Evolutionary conservation across 2,113 vertebrate species (phyloP).

Genomic region (Phaetusa simplex): DNA sequence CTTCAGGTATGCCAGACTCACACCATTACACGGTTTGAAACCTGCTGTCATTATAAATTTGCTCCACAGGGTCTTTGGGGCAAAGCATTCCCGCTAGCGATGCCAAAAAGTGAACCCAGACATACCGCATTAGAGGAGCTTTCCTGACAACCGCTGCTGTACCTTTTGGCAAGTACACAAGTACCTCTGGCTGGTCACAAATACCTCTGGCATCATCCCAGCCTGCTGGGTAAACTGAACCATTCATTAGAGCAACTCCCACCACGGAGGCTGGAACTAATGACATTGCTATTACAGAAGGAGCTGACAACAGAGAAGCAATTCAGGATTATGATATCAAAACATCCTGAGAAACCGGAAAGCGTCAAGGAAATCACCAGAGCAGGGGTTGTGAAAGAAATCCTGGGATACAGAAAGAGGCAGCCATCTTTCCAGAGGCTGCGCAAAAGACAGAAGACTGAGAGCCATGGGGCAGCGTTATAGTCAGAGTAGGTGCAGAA

Average conservation of each 20-base stretch:
- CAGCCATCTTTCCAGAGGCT: not conserved
- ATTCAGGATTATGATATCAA: conserved; percentile 33
- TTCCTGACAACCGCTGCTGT: not conserved
- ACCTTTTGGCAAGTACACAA: not conserved
- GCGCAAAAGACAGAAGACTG: not conserved
- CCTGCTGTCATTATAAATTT: not conserved
- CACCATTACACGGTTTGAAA: not conserved
- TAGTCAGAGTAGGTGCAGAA: not conserved
- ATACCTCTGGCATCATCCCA: conserved; percentile 21
- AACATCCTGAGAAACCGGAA: conserved; percentile 28
- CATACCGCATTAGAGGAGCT: not conserved
- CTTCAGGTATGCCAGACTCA: not conserved
- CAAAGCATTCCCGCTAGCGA: not conserved
- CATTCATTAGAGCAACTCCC: not conserved
- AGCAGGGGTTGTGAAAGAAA: not conserved
- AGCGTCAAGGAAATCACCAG: not conserved
- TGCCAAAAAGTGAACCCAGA: not conserved
- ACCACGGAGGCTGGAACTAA: not conserved
- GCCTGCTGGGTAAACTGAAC: not conserved
- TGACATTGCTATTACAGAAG: not conserved
- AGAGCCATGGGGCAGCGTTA: not conserved
- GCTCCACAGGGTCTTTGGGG: not conserved
- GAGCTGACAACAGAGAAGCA: conserved; percentile 19
- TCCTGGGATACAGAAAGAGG: not conserved
- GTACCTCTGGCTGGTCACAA: conserved; percentile 20